phyloP scores from a whole-genome alignment of 2,888 invertebrate genomes.

The Dichetophora obliterata region DNA sequence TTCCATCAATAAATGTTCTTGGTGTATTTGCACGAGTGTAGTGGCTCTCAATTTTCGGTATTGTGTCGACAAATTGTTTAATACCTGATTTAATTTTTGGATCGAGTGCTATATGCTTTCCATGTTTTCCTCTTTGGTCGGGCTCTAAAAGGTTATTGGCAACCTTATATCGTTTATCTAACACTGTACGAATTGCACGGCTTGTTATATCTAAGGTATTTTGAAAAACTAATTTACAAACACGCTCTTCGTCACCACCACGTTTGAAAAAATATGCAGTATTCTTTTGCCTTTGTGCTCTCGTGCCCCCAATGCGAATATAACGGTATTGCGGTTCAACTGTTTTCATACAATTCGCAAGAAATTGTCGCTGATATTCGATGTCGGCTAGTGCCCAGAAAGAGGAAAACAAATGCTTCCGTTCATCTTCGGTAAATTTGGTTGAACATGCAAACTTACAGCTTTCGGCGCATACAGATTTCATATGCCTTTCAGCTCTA shows the following conservation, averaged over 20 bases:
- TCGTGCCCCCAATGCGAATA: conserved; percentile 42
- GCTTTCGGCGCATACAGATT: conserved; percentile 40
- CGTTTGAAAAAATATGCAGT: conserved; percentile 42
- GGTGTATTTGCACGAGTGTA: too few species aligned
- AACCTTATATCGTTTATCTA: too few species aligned
- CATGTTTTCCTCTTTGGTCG: conserved; percentile 45
- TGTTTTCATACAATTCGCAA: too few species aligned
- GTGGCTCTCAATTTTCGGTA: conserved; percentile 30
- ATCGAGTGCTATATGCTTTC: conserved; percentile 42
- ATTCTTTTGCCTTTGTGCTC: conserved; percentile 40
- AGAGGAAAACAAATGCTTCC: conserved; percentile 38
- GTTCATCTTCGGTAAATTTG: too few species aligned
- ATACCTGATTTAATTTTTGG: conserved; percentile 41
- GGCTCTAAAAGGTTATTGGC: conserved; percentile 40
- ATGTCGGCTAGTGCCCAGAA: conserved; percentile 43
- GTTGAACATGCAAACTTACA: too few species aligned
- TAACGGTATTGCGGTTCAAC: conserved; percentile 43
- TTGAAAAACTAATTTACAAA: conserved; percentile 43
- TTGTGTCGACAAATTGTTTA: conserved; percentile 44
- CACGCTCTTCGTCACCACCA: conserved; percentile 38
- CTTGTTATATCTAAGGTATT: conserved; percentile 31
- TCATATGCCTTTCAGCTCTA: conserved; percentile 45
- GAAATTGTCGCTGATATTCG: conserved; percentile 45
- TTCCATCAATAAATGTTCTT: too few species aligned
- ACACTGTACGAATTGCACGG: conserved; percentile 15